Evolutionary conservation across 1,140 invertebrate species (phyloP), one percentile per base, ranked within the genome.

Genomic region (Chrysoperla carnea): DNA sequence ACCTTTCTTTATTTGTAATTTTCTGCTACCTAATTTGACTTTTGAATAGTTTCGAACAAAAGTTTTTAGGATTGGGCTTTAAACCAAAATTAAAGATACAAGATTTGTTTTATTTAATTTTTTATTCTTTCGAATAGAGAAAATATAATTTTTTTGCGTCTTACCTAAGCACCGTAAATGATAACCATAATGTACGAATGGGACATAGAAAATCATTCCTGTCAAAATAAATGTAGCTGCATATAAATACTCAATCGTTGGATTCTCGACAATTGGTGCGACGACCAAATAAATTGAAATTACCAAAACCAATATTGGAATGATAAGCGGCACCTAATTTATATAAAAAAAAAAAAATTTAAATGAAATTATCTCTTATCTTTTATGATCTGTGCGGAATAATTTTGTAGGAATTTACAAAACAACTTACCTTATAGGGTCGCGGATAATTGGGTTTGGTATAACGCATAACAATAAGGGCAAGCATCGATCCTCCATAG

Each of bases 241-340:
- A 58, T 95, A 96, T 47, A 96, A 63, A 63, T 93, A 90, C 64
- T 89, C 84, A 56, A 85, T 79, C 58, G 84, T 78, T 4, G 92
- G 91, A 45, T 85, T 78, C 56, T 92, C 84, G 41, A 95, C 73
- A 46, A 96, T 94, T 8, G 92, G 92, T 23, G 84, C 89, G 42
- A 92, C 73, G 49, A 95, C 86, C 60, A 96, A 72, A 70, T 92
- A 94, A 45, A 84, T 60, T 27, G 91, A 91, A 52, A 92, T 82
- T 40, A 85, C 62, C 58, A 93, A 68, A 52, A 94, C 87, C 52
- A 92, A 60, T 52, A 85, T 67, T 40, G 91, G 90, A 69, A 94
- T 89, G 55, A 90, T 67, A 53, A 95, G 76, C 48, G 88, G 88
- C 58, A 94, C 87, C 82, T 86, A 59, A 36, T 61, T 60, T 49